Percentiles rank a stretch among this genome's conserved stretches.
These are phyloP conservation scores for Tragulus kanchil DNA, from an alignment of 2,113 vertebrate genomes.

Conservation along the genomic window DNA sequence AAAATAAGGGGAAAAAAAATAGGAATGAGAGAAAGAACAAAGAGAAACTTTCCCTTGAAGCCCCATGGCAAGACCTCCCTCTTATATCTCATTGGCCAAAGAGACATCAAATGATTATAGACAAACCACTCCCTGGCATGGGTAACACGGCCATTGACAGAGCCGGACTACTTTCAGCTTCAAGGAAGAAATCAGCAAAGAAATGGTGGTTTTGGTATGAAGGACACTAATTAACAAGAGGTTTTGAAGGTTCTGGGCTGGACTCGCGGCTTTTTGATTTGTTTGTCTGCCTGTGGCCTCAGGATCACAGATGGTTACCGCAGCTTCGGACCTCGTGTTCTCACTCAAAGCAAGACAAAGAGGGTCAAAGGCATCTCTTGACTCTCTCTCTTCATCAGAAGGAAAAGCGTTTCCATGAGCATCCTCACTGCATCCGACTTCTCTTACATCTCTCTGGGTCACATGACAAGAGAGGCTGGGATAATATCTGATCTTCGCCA, in stretches of 20 bases:
- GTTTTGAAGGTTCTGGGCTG: background rate
- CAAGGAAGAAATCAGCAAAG: background rate
- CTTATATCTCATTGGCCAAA: background rate
- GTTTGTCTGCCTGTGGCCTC: background rate
- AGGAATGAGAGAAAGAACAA: background rate
- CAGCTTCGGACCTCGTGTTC: background rate
- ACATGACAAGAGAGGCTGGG: background rate
- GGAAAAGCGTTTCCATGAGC: background rate
- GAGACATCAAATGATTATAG: background rate
- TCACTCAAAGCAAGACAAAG: background rate
- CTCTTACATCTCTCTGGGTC: background rate
- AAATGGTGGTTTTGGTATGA: background rate
- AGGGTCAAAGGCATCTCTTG: background rate
- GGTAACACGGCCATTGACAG: background rate
- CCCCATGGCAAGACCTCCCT: background rate
- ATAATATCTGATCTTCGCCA: background rate
- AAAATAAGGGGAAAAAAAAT: background rate
- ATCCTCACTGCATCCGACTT: too few species aligned
- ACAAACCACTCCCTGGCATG: background rate
- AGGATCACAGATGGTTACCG: background rate
- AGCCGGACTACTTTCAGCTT: background rate
- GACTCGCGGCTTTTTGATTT: background rate
- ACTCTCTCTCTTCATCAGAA: background rate
- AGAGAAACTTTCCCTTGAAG: background rate
- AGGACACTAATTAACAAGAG: background rate